Percentiles rank a stretch among this genome's conserved stretches.
Evolutionary conservation across 2,113 vertebrate species (phyloP).

Genomic region (Cranoglanis bouderius): DNA sequence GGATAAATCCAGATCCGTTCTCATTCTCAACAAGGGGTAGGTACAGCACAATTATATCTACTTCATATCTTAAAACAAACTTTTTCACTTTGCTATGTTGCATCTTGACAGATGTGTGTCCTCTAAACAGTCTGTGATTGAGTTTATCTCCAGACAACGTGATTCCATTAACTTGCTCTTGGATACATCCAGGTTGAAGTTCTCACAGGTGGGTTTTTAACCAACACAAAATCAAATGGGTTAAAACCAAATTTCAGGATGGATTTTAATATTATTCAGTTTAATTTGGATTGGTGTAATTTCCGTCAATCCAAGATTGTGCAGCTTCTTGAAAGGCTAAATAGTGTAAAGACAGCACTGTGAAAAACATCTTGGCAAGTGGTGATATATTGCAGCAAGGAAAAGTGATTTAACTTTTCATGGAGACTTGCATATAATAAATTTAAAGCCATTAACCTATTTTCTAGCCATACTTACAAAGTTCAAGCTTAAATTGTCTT

Average conservation of each 20-base stretch:
- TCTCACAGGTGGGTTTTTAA: constrained; percentile 56
- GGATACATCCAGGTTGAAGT: constrained; percentile 55
- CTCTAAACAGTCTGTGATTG: constrained; percentile 47
- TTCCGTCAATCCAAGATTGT: background rate
- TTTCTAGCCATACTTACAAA: background rate
- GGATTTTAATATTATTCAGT: background rate
- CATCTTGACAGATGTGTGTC: constrained; percentile 59
- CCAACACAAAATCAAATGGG: background rate
- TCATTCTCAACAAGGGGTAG: constrained; percentile 71
- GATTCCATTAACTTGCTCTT: constrained; percentile 61
- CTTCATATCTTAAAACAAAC: background rate
- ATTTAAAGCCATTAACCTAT: background rate
- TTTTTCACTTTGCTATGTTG: too few species aligned
- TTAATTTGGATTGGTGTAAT: background rate
- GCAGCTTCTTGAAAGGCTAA: background rate
- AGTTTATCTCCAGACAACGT: constrained; percentile 51
- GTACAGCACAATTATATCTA: background rate
- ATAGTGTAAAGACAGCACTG: background rate
- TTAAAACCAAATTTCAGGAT: background rate
- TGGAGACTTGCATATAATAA: background rate
- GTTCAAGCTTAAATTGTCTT: background rate
- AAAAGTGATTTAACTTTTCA: background rate
- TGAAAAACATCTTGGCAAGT: background rate
- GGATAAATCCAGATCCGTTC: constrained; percentile 38
- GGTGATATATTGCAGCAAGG: background rate